Conservation (phyloP, 2,888 invertebrate species). For the Notocelia uddmanniana region DNA sequence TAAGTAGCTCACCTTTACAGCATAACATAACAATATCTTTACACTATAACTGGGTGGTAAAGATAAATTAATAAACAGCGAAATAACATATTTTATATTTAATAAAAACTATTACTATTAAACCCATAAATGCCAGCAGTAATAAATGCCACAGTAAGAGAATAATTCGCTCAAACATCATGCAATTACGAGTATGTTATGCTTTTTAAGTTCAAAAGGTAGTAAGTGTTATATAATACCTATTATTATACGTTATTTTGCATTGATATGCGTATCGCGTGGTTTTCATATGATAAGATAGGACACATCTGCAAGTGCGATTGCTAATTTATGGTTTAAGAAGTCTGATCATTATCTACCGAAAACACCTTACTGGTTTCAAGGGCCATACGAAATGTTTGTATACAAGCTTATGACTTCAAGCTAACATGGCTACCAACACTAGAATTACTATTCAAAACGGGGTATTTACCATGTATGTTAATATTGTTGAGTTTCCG, state of each 20-base stretch:
- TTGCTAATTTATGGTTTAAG: slow-evolving; percentile 23
- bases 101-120: slow-evolving; percentile 13
- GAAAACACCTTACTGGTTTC: slow-evolving; percentile 4
- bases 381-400: not conserved
- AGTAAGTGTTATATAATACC: not conserved
- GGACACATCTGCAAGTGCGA: slow-evolving; percentile 5
- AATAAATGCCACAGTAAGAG: not conserved
- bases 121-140: slow-evolving; percentile 21
- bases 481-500: too few species aligned
- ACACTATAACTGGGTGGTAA: not conserved
- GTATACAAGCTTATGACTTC: too few species aligned
- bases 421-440: too few species aligned
- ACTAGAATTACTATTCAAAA: too few species aligned
- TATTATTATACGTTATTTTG: not conserved
- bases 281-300: slow-evolving; percentile 2
- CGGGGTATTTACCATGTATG: too few species aligned
- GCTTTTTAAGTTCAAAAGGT: not conserved
- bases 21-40: not conserved
- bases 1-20: not conserved
- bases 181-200: slow-evolving; percentile 47
- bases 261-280: not conserved
- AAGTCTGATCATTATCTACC: slow-evolving; percentile 13
- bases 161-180: slow-evolving; percentile 47
- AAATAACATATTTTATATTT: not conserved
- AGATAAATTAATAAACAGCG: not conserved